Evolutionary conservation across 2,113 vertebrate species (phyloP), one percentile per base, ranked within the genome.

Genomic region (Melanotaenia duboulayi): DNA sequence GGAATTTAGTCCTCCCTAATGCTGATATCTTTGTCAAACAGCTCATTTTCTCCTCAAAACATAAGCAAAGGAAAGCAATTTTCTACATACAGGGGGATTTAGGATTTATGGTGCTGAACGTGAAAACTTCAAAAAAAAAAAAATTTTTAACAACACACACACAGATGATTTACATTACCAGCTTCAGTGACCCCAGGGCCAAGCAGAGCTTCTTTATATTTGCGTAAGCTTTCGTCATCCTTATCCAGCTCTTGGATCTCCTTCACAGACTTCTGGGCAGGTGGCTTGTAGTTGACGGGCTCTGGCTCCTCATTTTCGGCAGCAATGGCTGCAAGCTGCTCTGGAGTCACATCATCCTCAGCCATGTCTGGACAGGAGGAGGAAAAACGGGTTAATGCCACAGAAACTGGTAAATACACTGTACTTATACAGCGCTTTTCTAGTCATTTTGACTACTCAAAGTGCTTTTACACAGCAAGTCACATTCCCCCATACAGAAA

Each of bases 191-290:
- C 44, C 24, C 91, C 89, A 0, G 91, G 24, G 2, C 97, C 97
- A 0, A 98, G 93, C 73, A 98, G 92, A 0, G 95, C 90, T 82
- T 97, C 95, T 87, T 98, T 98, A 85, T 98, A 98, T 90, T 98
- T 98, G 76, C 96, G 94, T 81, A 98, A 90, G 65, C 97, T 98
- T 90, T 98, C 97, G 0, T 98, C 97, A 0, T 98, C 95, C 84
- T 97, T 95, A 80, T 98, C 97, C 86, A 98, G 89, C 62, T 97
- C 96, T 22, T 97, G 95, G 81, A 98, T 95, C 93, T 98, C 97
- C 85, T 97, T 93, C 86, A 98, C 93, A 22, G 94, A 92, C 90
- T 97, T 98, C 84, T 96, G 96, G 5, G 96, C 96, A 0, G 97
- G 97, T 0, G 97, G 89, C 73, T 94, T 96, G 50, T 98, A 98